Evolutionary conservation across 1,140 invertebrate genomes (phyloP).

Genomic region (Cecropterus lyciades): DNA sequence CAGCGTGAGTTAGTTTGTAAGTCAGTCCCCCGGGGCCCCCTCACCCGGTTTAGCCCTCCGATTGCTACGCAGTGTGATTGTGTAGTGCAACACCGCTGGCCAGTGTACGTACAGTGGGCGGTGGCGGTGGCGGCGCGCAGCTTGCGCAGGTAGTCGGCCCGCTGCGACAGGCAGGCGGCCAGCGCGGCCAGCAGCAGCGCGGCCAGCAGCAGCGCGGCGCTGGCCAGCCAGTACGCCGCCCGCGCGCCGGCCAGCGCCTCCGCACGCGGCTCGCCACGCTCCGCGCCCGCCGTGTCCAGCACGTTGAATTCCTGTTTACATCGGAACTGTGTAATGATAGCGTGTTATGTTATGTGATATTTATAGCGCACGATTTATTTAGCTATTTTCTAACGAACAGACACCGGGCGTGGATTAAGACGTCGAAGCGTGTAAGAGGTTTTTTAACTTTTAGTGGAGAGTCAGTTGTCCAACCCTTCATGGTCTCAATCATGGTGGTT

Average conservation of each 20-base stretch:
- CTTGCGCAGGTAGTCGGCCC: slow-evolving; percentile 92
- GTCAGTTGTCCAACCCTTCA: no score
- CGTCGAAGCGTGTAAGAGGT: no score
- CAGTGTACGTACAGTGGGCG: slow-evolving; percentile 92
- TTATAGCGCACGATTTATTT: no score
- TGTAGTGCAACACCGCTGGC: no score
- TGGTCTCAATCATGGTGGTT: no score
- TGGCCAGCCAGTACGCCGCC: slow-evolving; percentile 91
- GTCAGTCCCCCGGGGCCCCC: no score
- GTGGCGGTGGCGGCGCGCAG: slow-evolving; percentile 97
- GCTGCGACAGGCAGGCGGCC: slow-evolving; percentile 92
- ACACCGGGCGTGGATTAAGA: no score
- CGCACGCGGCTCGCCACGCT: slow-evolving; percentile 76
- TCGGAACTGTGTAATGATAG: background rate
- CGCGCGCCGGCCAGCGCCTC: slow-evolving; percentile 84
- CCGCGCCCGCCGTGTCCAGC: slow-evolving; percentile 93
- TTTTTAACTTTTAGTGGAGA: no score
- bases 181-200: slow-evolving; percentile 91
- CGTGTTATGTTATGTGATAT: background rate
- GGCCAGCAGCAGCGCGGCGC: slow-evolving; percentile 90
- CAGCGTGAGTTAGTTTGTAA: no score
- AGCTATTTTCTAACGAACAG: no score
- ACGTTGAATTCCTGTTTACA: slow-evolving; percentile 91
- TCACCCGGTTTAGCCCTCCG: no score
- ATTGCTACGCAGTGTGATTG: no score